phyloP scores from a whole-genome alignment of 2,113 vertebrate genomes.

The Condylura cristata region DNA sequence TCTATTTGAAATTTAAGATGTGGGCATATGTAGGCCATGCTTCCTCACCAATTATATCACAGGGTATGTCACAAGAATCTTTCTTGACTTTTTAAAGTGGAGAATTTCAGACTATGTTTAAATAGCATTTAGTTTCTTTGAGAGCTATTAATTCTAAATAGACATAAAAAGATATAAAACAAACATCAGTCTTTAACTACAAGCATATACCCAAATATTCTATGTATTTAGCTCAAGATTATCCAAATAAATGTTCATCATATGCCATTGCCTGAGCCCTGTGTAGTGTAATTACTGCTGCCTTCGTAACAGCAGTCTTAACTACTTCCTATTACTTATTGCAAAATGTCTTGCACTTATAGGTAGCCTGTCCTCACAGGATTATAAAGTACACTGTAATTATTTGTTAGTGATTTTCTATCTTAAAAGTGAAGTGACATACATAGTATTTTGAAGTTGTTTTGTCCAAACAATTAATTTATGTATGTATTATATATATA shows the following conservation, averaged over 20 bases:
- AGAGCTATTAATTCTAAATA: conserved; percentile 37
- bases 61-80: background rate
- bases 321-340: too few species aligned
- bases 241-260: background rate
- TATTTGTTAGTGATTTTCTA: background rate
- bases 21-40: background rate
- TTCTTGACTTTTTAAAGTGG: background rate
- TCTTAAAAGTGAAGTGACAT: background rate
- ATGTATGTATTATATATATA: too few species aligned
- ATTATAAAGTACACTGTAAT: background rate
- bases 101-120: conserved; percentile 13
- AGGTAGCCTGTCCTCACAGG: too few species aligned
- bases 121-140: background rate
- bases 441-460: background rate
- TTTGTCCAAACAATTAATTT: background rate
- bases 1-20: conserved; percentile 50
- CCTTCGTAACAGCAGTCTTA: too few species aligned
- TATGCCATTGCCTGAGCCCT: background rate
- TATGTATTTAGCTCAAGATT: background rate
- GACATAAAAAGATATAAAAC: background rate
- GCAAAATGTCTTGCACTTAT: too few species aligned
- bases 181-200: background rate
- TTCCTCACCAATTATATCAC: background rate
- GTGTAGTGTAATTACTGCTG: too few species aligned
- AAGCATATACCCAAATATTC: background rate